These are phyloP conservation scores for Lithosia quadra DNA, from an alignment of 2,888 invertebrate species.

Conservation along the genomic window DNA sequence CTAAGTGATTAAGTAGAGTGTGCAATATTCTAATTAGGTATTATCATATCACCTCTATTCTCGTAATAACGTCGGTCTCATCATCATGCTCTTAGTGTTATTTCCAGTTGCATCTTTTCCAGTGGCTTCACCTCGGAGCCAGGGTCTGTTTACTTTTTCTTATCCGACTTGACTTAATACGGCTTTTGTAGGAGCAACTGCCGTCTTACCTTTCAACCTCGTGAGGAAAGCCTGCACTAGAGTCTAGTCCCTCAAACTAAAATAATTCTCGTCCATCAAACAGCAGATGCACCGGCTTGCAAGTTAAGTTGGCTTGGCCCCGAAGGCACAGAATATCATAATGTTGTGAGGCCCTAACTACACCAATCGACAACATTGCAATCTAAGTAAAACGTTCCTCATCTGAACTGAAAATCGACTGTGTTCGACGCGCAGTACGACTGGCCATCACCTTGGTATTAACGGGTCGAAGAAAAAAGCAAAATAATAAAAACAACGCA, in stretches of 20 bases:
- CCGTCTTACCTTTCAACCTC: neutral
- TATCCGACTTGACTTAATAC: no score
- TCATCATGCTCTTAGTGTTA: neutral
- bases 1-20: neutral
- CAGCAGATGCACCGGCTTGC: no score
- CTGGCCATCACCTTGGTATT: slow-evolving; percentile 79
- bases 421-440: slow-evolving; percentile 40
- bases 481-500: slow-evolving; percentile 80
- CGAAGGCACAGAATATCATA: neutral
- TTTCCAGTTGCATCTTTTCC: neutral
- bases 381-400: slow-evolving; percentile 28
- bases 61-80: neutral
- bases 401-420: slow-evolving; percentile 20
- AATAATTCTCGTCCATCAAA: no score
- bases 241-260: no score
- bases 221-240: no score
- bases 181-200: neutral
- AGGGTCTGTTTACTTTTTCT: no score
- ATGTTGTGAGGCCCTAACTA: neutral
- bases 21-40: neutral
- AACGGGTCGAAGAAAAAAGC: slow-evolving; percentile 72
- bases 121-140: no score
- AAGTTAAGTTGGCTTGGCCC: neutral
- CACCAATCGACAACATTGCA: neutral
- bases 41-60: neutral